Evolutionary conservation across 2,113 vertebrate genomes (phyloP).

Genomic region (Sisor rabdophorus): DNA sequence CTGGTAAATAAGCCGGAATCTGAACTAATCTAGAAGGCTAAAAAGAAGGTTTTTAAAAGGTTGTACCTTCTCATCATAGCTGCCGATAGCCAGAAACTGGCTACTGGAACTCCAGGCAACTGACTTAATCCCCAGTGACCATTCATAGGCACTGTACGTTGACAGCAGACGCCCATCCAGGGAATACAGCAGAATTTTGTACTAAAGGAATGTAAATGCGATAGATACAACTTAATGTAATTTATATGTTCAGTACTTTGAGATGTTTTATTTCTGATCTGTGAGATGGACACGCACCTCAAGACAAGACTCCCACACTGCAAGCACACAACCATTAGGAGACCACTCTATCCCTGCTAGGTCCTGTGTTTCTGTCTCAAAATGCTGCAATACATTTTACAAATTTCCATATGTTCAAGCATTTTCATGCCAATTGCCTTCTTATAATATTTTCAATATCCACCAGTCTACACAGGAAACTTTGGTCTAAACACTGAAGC

Average conservation of each 20-base stretch:
- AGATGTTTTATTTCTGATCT: neutral
- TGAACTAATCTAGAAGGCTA: too few relatives aligned
- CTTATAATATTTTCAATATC: neutral
- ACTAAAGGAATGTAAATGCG: conserved; percentile 65
- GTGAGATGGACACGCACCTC: conserved; percentile 70
- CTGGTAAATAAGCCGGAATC: too few relatives aligned
- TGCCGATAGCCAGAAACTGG: conserved; percentile 91
- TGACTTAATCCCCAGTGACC: conserved; percentile 88
- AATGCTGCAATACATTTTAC: conserved; percentile 74
- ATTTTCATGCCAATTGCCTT: neutral
- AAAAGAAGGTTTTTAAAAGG: neutral
- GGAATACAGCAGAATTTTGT: conserved; percentile 90
- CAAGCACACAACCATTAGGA: conserved; percentile 91
- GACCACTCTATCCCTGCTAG: conserved; percentile 90
- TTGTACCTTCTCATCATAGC: conserved; percentile 90
- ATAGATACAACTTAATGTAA: neutral
- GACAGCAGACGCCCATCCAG: conserved; percentile 88
- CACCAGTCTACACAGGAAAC: neutral
- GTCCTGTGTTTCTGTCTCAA: conserved; percentile 91
- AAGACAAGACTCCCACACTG: conserved; percentile 88
- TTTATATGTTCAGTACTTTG: neutral
- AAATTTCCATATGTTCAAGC: neutral
- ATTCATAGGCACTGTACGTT: conserved; percentile 82
- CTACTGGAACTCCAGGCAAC: conserved; percentile 93
- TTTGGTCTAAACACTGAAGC: neutral